Evolutionary conservation across 2,113 vertebrate species (phyloP), one percentile per base, ranked within the genome.

Genomic region (Ophiodon elongatus): DNA sequence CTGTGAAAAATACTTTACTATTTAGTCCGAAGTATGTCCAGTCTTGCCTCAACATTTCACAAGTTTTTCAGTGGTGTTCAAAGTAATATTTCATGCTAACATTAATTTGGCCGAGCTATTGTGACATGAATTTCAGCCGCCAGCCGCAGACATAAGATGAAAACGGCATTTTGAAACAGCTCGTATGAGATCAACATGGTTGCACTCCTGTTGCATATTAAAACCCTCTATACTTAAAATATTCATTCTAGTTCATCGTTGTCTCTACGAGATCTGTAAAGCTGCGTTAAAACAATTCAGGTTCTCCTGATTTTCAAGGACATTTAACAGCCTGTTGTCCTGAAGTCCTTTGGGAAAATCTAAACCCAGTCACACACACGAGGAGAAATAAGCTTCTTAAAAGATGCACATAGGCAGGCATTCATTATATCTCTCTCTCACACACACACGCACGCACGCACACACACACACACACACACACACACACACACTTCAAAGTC

Each of bases 341-440:
- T 59, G 11, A 68, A 75, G 45, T 73, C 60, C 21, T 76, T 47
- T 50, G 10, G 33, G 31, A 17, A 43, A 71, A 39, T 80, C 25
- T 35, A 35, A 72, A 75, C n/a, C 43, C 45, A 65, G 29, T 57
- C 60, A 39, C 65, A 82, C 68, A 82, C 37, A 54, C 19, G 52
- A 19, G 63, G n/a, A 59, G 43, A 64, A 73, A 73, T 84, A 78
- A 77, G 73, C 63, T 31, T 41, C 77, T 84, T 78, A 84, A 82
- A 80, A 75, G 59, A 88, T 82, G 67, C 31, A 60, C 75, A 79
- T 72, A n/a, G 29, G 60, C 80, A 67, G 27, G 56, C 76, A 79
- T 43, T 41, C 62, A 74, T 64, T 74, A 78, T 64, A 64, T 67
- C 25, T 1, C 54, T 14, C 54, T 27, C 23, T 39, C 4, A 17